Percentiles rank a stretch among this genome's conserved stretches.
These are phyloP conservation scores for Myrmecophaga tridactyla DNA, from an alignment of 2,113 vertebrate genomes.

Conservation along the genomic window DNA sequence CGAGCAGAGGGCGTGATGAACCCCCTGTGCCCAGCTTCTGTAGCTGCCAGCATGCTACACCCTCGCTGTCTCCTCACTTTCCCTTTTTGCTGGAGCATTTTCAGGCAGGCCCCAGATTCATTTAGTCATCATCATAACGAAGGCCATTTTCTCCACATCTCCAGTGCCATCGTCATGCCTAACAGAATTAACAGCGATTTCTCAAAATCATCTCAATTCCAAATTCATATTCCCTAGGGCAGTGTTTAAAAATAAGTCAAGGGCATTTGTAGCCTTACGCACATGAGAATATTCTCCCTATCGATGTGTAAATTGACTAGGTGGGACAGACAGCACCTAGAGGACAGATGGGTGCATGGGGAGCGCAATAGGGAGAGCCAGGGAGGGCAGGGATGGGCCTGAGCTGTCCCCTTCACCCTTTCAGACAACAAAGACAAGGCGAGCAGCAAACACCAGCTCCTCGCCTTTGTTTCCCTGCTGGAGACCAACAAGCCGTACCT, in stretches of 20 bases:
- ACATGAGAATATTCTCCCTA: neutral
- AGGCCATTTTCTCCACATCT: rapidly evolving
- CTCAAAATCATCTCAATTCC: neutral
- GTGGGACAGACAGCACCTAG: neutral
- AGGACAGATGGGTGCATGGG: rapidly evolving
- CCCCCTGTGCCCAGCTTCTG: neutral
- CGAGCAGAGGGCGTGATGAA: rapidly evolving
- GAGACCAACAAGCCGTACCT: conserved; percentile 95
- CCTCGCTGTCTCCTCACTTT: neutral
- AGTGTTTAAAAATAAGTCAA: neutral
- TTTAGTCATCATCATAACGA: too few species aligned
- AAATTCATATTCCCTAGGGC: neutral
- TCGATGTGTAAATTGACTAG: rapidly evolving
- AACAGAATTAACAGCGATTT: neutral
- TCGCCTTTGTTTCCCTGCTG: conserved; percentile 92
- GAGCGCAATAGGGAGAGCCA: neutral
- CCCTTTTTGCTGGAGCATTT: neutral
- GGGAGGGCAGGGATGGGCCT: neutral
- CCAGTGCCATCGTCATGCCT: rapidly evolving
- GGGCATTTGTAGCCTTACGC: rapidly evolving
- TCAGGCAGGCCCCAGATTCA: neutral
- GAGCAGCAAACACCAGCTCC: conserved; percentile 89
- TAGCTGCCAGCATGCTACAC: rapidly evolving
- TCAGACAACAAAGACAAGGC: conserved; percentile 76
- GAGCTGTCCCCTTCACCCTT: neutral